phyloP scores from a whole-genome alignment of 2,888 invertebrate genomes.

The Choreutis nemorana region DNA sequence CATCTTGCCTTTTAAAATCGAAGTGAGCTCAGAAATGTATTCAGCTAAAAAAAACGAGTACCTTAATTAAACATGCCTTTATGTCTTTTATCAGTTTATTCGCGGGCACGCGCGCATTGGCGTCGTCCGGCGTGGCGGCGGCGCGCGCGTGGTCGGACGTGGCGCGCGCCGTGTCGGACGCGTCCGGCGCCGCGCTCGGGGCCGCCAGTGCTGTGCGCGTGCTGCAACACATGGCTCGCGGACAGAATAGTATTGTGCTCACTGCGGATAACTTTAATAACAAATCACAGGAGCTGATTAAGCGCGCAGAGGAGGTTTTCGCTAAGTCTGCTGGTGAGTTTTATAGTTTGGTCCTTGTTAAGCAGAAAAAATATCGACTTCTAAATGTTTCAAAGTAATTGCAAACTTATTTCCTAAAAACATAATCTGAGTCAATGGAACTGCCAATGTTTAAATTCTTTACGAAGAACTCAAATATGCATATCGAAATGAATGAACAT shows the following conservation, averaged over 20 bases:
- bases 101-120: constrained; percentile 74
- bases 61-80: no score
- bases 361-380: no score
- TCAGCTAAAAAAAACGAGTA: no score
- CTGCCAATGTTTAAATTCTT: no score
- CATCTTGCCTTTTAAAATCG: no score
- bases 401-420: no score
- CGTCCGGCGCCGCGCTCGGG: constrained; percentile 38
- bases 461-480: no score
- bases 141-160: constrained; percentile 70
- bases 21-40: no score
- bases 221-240: constrained; percentile 18
- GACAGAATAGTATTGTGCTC: constrained; percentile 47
- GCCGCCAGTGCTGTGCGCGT: constrained; percentile 37
- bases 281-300: constrained; percentile 62
- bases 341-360: not conserved
- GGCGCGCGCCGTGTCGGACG: constrained; percentile 57
- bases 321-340: constrained; percentile 37
- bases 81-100: constrained; percentile 55
- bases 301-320: constrained; percentile 51
- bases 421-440: no score
- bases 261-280: constrained; percentile 58
- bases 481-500: no score
- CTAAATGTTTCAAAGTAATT: no score
- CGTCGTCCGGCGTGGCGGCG: constrained; percentile 73